Base-by-base conservation (phyloP, 2,888 invertebrate genomes). In the Tachina lurida region DNA sequence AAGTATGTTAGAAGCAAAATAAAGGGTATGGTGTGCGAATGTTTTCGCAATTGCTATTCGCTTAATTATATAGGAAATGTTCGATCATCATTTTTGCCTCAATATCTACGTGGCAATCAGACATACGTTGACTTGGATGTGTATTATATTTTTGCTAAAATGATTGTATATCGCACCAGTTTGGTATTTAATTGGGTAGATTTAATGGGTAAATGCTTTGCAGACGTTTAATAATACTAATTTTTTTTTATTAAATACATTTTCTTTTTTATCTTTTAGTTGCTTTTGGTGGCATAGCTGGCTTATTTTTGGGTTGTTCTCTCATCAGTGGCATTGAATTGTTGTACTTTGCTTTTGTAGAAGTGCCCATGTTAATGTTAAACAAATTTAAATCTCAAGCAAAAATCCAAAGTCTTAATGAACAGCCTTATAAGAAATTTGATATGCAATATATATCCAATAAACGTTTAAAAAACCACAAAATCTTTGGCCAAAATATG, bases 281-380 rank as follows among this genome's bases (percentile, higher is more conserved):
- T 45, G 92, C 93, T 43, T 94, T 94, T 88, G 94, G 93, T 19
- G 93, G 94, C 65, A 93, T 94, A 82, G 93, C 93, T 47, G 93
- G 94, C 2, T 91, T 94, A 45, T 94, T 94, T 89, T 88, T 94
- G 43, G 94, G 94, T 54, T 93, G 93, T 54, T 94, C 94, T 10
- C 88, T 94, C 43, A 91, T 94, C 79, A 94, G 93, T 88, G 92
- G 91, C 70, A 92, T 93, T 86, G 94, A 94, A 87, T 70, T 94
- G 56, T 80, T 93, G 19, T 94, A 94, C 84, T 93, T 92, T 79
- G 68, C 89, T n/a, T 87, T 89, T 80, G 89, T 92, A 43, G 91
- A 92, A 77, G 80, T 92, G 76, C 92, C 92, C 1, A 45, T 49
- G 2, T 88, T 84, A 47, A 39, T 84, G 22, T 80, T 31, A 62